Base-by-base conservation (phyloP, 2,113 vertebrate genomes). In the Antechinus flavipes region DNA sequence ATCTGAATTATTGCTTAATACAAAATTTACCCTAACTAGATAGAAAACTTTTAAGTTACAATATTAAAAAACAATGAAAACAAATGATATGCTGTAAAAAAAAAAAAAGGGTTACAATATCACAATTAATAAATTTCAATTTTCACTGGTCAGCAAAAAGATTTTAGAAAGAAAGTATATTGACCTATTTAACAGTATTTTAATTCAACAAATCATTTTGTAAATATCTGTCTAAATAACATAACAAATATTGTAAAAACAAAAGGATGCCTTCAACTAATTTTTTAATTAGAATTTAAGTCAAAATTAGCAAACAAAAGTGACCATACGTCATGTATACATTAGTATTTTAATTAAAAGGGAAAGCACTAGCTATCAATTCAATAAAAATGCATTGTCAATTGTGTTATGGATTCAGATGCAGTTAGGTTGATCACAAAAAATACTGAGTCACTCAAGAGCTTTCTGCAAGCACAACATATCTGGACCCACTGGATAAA, bases 361-460 rank as follows among this genome's bases (percentile, higher is more conserved):
- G 2, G n/a, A 42, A 84, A 42, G 22, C n/a, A 84, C 19, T 42
- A 84, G 8, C 42, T 16, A 84, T 42, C n/a, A 84, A 84, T 84
- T 19, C 19, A 42, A 22, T 84, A 84, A 84, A 84, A 84, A 84
- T 42, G 19, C 19, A 84, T 8, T 84, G n/a, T 84, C 68, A 84
- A 50, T 49, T 24, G 47, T 42, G 47, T 26, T 30, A 90, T 25
- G 3, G 47, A 52, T 9, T 47, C 90, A 90, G 27, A 52, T 50
- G 90, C 90, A 14, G 25, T 42, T 42, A 90, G 25, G 27, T 7
- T 90, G 24, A 52, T 50, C 26, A 8, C 90, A 50, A 90, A 50
- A 90, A 90, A 52, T 30, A 47, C 47, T 90, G 90, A 90, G 90
- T 90, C 90, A 92, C 89, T n/a, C 61, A 91, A 27, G 92, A 26